Conservation (phyloP, 2,888 invertebrate genomes). For the Zhengitettix transpicula region DNA sequence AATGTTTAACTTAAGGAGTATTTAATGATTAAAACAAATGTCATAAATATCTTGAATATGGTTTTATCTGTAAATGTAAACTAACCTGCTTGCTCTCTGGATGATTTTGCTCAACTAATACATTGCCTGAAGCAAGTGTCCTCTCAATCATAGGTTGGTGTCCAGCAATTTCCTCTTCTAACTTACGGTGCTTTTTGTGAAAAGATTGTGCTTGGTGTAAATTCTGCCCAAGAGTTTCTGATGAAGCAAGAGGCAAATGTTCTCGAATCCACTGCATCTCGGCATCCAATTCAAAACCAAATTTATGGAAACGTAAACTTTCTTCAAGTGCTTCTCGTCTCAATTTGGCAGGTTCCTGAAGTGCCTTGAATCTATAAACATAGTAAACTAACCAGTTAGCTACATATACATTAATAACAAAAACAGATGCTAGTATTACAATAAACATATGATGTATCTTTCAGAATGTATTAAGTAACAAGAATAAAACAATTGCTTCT, state of each 20-base stretch:
- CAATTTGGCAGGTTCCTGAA: conserved; percentile 53
- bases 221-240: conserved; percentile 61
- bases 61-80: background rate
- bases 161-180: conserved; percentile 76
- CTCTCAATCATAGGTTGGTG: conserved; percentile 74
- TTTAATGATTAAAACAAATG: too few species aligned
- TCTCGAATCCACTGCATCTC: conserved; percentile 94
- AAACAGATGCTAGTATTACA: too few species aligned
- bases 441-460: too few species aligned
- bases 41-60: too few species aligned
- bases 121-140: conserved; percentile 60
- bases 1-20: too few species aligned
- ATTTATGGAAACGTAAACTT: conserved; percentile 74
- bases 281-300: conserved; percentile 79
- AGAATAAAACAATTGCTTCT: too few species aligned
- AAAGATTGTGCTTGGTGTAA: conserved; percentile 83
- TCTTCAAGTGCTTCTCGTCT: conserved; percentile 68
- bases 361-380: conserved; percentile 36
- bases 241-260: conserved; percentile 63
- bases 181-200: conserved; percentile 85
- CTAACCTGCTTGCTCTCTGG: conserved; percentile 59
- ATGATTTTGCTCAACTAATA: conserved; percentile 57
- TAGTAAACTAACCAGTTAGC: too few species aligned
- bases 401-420: too few species aligned
- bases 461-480: too few species aligned